Conservation (phyloP, 2,888 invertebrate genomes). For the Cryptus armator region DNA sequence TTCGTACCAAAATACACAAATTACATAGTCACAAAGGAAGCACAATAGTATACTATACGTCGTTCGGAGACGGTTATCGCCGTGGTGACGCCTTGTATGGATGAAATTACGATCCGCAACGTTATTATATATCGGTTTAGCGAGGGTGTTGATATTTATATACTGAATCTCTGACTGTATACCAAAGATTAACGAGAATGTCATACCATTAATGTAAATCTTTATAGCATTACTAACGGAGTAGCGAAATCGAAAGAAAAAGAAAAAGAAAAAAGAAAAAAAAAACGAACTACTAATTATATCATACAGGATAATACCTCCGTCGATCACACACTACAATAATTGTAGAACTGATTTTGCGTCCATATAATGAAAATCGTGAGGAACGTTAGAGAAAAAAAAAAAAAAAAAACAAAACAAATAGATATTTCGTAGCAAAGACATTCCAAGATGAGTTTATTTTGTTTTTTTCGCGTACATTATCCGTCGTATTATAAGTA, state of each 20-base stretch:
- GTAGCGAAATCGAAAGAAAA: constrained; percentile 43
- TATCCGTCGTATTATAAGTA: constrained; percentile 33
- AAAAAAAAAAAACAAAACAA: constrained; percentile 31
- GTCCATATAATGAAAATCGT: constrained; percentile 45
- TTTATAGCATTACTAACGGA: constrained; percentile 64
- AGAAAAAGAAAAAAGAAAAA: constrained; percentile 30
- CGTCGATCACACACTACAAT: constrained; percentile 52
- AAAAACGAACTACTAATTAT: constrained; percentile 50
- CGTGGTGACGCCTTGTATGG: neutral
- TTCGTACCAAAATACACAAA: constrained; percentile 56
- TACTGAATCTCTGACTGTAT: constrained; percentile 81
- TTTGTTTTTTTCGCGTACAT: constrained; percentile 47
- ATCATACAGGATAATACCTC: constrained; percentile 66
- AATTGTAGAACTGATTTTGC: constrained; percentile 64
- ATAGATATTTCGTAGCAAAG: constrained; percentile 54
- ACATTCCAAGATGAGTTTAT: constrained; percentile 62
- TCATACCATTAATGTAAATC: constrained; percentile 81
- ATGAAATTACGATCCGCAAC: constrained; percentile 40
- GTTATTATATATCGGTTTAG: constrained; percentile 70
- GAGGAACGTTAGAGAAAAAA: constrained; percentile 37
- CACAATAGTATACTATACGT: constrained; percentile 66
- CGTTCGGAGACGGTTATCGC: constrained; percentile 17
- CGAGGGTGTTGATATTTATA: constrained; percentile 79
- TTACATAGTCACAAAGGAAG: constrained; percentile 71
- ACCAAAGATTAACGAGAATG: constrained; percentile 84